Evolutionary conservation across 2,797 vertebrate species (phyloP).

Genomic region (Anguilla marmorata): DNA sequence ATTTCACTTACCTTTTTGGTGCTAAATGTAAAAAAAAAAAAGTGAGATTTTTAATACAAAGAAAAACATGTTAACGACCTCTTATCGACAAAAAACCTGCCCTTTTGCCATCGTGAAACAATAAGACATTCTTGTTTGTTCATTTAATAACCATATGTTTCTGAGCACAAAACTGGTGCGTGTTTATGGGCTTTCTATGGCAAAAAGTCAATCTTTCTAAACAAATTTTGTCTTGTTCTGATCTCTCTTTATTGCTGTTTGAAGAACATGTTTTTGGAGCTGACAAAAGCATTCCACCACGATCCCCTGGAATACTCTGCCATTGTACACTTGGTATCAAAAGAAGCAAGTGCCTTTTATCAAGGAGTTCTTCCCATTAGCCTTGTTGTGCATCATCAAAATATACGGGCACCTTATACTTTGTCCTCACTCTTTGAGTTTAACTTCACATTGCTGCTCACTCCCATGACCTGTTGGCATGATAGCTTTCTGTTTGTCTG

Average conservation of each 20-base stretch:
- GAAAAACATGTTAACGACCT: slow-evolving; percentile 33
- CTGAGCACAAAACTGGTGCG: slow-evolving; percentile 36
- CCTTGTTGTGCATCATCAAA: background rate
- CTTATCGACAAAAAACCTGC: background rate
- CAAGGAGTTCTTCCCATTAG: background rate
- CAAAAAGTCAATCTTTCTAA: background rate
- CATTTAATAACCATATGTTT: slow-evolving; percentile 47
- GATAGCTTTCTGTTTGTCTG: background rate
- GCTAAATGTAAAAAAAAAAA: background rate
- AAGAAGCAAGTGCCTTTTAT: background rate
- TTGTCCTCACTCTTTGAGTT: background rate
- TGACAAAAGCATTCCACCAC: slow-evolving; percentile 22
- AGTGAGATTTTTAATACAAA: background rate
- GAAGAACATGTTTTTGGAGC: slow-evolving; percentile 20
- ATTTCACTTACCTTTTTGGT: background rate
- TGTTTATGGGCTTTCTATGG: slow-evolving; percentile 31
- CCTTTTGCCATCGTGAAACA: slow-evolving; percentile 32
- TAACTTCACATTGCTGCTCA: background rate
- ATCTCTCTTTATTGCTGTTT: slow-evolving; percentile 25
- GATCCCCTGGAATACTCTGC: background rate
- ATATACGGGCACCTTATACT: background rate
- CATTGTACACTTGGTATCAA: slow-evolving; percentile 19
- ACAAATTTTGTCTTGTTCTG: slow-evolving; percentile 28
- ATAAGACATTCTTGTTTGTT: slow-evolving; percentile 47
- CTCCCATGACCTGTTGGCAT: background rate